phyloP scores from a whole-genome alignment of 2,113 vertebrate species.

The Capra hircus region DNA sequence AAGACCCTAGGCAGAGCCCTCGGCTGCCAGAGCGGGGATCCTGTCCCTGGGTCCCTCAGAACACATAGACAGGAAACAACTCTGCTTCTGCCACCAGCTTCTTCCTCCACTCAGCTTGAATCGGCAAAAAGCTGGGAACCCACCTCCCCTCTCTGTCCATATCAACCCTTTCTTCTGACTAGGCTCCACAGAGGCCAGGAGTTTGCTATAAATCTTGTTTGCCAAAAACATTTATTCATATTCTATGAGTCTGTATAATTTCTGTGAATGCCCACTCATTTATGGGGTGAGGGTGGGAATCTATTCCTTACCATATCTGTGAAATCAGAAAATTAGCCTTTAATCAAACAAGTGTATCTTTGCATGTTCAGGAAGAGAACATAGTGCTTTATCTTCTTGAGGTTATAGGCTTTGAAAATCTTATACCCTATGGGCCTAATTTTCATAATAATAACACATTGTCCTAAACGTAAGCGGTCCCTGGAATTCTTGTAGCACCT shows the following conservation, averaged over 20 bases:
- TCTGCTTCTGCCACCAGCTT: background rate
- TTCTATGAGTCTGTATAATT: background rate
- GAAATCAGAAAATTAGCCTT: background rate
- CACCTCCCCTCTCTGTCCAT: background rate
- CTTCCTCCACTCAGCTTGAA: background rate
- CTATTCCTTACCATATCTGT: background rate
- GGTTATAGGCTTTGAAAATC: background rate
- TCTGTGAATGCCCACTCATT: background rate
- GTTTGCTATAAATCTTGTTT: background rate
- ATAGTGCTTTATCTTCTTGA: background rate
- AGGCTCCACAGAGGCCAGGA: background rate
- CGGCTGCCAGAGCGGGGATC: rapidly evolving
- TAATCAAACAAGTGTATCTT: background rate
- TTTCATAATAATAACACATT: background rate
- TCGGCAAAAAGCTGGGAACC: background rate
- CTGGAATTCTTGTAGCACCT: background rate
- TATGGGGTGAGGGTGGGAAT: rapidly evolving
- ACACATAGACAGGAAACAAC: background rate
- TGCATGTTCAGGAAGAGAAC: background rate
- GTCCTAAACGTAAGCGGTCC: background rate
- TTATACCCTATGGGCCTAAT: background rate
- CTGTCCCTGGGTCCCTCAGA: background rate
- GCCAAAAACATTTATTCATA: background rate
- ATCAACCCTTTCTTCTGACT: background rate
- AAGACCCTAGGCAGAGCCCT: background rate